Evolutionary conservation across 2,797 vertebrate species (phyloP).

Genomic region (Coracias cyanogaster): DNA sequence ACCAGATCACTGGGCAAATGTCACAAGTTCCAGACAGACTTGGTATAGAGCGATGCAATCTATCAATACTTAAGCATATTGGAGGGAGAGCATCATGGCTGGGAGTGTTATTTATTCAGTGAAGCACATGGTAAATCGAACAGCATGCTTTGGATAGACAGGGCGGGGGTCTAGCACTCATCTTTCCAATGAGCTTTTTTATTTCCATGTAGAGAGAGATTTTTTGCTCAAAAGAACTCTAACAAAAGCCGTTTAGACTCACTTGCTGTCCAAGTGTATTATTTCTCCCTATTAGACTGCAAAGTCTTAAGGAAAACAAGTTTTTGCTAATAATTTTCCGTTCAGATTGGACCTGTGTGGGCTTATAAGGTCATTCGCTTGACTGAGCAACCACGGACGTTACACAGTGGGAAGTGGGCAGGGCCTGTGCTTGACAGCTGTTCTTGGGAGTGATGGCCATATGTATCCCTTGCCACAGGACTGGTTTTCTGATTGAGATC

Average conservation of each 20-base stretch:
- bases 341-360: constrained; percentile 33
- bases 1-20: constrained; percentile 75
- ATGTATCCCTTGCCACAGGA: constrained; percentile 67
- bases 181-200: constrained; percentile 13
- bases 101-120: constrained; percentile 63
- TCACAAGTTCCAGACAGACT: constrained; percentile 71
- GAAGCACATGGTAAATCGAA: constrained; percentile 64
- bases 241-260: constrained; percentile 3
- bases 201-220: constrained; percentile 21
- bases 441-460: constrained; percentile 67
- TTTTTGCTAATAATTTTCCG: constrained; percentile 26
- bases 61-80: constrained; percentile 76
- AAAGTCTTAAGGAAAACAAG: constrained; percentile 16
- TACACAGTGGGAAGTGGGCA: constrained; percentile 65
- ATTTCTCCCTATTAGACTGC: not conserved
- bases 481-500: constrained; percentile 66
- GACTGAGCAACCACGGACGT: constrained; percentile 47
- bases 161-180: constrained; percentile 18
- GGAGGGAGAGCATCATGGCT: constrained; percentile 45
- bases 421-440: constrained; percentile 67
- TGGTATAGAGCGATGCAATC: constrained; percentile 42
- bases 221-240: constrained; percentile 38
- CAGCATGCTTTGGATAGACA: constrained; percentile 39
- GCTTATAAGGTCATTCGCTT: constrained; percentile 66
- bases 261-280: not conserved